phyloP scores from a whole-genome alignment of 2,797 vertebrate species.

The Epinephelus malabaricus region DNA sequence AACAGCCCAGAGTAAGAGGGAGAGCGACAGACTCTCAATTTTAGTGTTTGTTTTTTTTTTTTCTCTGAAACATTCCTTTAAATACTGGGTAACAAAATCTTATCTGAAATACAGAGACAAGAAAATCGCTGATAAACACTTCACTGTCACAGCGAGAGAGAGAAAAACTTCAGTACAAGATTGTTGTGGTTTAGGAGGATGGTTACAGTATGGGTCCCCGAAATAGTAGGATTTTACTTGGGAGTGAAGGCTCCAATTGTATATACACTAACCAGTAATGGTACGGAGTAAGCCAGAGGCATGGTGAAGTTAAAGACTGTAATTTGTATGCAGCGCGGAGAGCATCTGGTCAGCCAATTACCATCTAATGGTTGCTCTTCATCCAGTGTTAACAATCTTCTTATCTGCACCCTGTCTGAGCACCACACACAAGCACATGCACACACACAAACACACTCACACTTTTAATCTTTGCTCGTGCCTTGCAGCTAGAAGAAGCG shows the following conservation, averaged over 20 bases:
- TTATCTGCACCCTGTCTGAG: slow-evolving; percentile 63
- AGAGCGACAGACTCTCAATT: slow-evolving; percentile 44
- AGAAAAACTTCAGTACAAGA: slow-evolving; percentile 4
- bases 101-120: slow-evolving; percentile 24
- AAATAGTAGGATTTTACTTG: slow-evolving; percentile 27
- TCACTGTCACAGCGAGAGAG: slow-evolving; percentile 20
- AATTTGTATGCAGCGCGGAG: slow-evolving; percentile 76
- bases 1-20: slow-evolving; percentile 38
- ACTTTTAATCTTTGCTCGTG: slow-evolving; percentile 53
- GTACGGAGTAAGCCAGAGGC: slow-evolving; percentile 47
- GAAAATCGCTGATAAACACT: slow-evolving; percentile 17
- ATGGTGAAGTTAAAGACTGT: slow-evolving; percentile 68
- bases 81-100: slow-evolving; percentile 25
- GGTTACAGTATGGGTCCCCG: background rate
- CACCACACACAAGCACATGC: slow-evolving; percentile 20
- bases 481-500: slow-evolving; percentile 41
- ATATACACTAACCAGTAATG: slow-evolving; percentile 47
- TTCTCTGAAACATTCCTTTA: slow-evolving; percentile 34
- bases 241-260: slow-evolving; percentile 47
- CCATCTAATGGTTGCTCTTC: slow-evolving; percentile 77
- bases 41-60: slow-evolving; percentile 22
- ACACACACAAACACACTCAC: slow-evolving; percentile 21
- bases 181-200: background rate
- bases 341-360: slow-evolving; percentile 82
- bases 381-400: slow-evolving; percentile 76